phyloP scores from a whole-genome alignment of 2,797 vertebrate species.

The Capromys pilorides region DNA sequence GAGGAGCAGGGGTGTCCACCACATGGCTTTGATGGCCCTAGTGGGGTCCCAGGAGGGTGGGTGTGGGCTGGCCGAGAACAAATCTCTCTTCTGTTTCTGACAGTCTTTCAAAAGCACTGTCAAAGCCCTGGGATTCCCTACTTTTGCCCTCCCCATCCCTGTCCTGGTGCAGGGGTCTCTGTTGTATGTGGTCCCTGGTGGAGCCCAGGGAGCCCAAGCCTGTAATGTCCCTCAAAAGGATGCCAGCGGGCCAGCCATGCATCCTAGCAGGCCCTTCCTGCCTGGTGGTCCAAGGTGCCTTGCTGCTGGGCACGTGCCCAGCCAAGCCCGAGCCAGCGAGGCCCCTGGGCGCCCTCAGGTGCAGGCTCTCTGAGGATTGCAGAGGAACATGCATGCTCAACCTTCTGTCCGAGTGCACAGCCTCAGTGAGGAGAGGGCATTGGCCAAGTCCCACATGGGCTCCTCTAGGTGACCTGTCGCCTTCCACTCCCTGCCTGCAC shows the following conservation, averaged over 20 bases:
- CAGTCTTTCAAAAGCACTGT: not conserved
- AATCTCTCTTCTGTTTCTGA: not conserved
- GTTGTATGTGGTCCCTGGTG: not conserved
- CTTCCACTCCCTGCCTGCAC: not conserved
- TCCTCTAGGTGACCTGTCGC: too few relatives aligned
- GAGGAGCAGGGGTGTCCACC: not conserved
- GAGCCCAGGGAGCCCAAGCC: not conserved
- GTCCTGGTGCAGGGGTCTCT: too few relatives aligned
- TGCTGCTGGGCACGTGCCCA: not conserved
- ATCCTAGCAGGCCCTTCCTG: not conserved
- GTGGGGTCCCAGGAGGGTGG: not conserved
- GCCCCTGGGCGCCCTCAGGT: not conserved
- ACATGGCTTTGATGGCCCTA: not conserved
- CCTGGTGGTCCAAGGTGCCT: not conserved
- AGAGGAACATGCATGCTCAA: not conserved
- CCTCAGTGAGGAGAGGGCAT: rapidly evolving
- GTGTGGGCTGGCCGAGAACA: not conserved
- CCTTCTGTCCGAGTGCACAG: not conserved
- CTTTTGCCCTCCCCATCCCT: too few relatives aligned
- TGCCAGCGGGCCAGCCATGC: not conserved
- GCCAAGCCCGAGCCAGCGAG: not conserved
- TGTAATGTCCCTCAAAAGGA: not conserved
- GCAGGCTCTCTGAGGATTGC: not conserved
- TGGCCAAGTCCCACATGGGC: not conserved
- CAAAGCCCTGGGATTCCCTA: not conserved